Conservation (phyloP, 2,113 vertebrate genomes). For the Heterocephalus glaber region DNA sequence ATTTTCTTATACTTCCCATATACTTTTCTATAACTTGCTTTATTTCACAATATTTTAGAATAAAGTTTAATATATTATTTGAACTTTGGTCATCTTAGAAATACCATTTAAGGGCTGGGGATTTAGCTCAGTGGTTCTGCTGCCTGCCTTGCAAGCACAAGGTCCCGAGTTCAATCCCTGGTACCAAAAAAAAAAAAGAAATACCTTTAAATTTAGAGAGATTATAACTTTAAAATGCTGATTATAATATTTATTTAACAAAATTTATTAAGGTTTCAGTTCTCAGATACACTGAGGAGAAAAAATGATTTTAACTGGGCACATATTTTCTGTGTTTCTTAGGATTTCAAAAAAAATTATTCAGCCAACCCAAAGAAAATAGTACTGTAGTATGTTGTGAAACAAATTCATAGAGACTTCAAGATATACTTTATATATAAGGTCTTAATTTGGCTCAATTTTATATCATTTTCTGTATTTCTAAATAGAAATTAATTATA, state of each 20-base stretch:
- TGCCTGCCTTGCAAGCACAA: no score
- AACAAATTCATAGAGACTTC: conserved; percentile 31
- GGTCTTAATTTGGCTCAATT: conserved; percentile 11
- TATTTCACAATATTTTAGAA: conserved; percentile 23
- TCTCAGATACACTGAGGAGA: neutral
- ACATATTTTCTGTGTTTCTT: neutral
- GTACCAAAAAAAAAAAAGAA: no score
- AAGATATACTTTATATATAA: neutral
- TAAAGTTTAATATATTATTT: neutral
- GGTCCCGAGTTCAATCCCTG: no score
- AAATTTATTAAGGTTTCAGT: neutral
- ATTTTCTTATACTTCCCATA: neutral
- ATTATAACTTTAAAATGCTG: neutral
- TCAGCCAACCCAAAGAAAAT: conserved; percentile 29
- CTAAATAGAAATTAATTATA: conserved; percentile 8
- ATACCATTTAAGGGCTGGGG: no score
- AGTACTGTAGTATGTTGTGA: neutral
- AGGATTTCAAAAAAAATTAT: neutral
- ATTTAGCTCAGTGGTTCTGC: no score
- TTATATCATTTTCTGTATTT: conserved; percentile 3
- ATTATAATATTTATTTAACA: conserved; percentile 3
- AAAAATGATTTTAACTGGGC: neutral
- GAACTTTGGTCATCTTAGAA: neutral
- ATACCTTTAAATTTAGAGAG: conserved; percentile 8
- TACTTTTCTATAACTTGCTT: neutral